These are phyloP conservation scores for Sterrhoptilus dennistouni DNA, from an alignment of 2,113 vertebrate genomes.

Conservation along the genomic window DNA sequence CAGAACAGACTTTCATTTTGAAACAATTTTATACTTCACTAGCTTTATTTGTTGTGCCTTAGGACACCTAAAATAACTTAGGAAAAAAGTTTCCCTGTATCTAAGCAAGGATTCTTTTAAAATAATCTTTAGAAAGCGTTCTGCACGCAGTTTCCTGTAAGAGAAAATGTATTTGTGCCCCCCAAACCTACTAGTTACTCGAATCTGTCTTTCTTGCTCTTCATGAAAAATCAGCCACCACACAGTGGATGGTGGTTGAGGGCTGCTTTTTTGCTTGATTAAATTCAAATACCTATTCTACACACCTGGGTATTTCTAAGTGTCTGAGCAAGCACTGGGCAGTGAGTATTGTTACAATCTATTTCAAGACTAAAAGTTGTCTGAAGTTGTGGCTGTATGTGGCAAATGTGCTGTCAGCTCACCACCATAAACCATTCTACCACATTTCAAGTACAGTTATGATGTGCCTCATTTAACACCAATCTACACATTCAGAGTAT, in stretches of 20 bases:
- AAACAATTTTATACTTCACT: background rate
- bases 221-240: background rate
- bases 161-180: background rate
- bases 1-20: background rate
- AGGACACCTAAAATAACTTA: background rate
- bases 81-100: background rate
- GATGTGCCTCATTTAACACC: background rate
- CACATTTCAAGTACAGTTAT: background rate
- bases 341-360: background rate
- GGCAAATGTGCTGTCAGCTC: background rate
- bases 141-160: background rate
- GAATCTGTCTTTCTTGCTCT: background rate
- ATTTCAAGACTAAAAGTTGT: background rate
- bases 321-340: background rate
- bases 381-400: background rate
- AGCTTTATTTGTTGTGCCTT: background rate
- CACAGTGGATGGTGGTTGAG: no score
- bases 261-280: background rate
- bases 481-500: accelerated
- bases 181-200: background rate
- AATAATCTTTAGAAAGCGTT: background rate
- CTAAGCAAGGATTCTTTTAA: background rate
- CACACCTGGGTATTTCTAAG: accelerated
- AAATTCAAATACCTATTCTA: background rate
- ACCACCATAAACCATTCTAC: background rate